Conservation (phyloP, 2,113 vertebrate genomes). For the Hiodon alosoides region DNA sequence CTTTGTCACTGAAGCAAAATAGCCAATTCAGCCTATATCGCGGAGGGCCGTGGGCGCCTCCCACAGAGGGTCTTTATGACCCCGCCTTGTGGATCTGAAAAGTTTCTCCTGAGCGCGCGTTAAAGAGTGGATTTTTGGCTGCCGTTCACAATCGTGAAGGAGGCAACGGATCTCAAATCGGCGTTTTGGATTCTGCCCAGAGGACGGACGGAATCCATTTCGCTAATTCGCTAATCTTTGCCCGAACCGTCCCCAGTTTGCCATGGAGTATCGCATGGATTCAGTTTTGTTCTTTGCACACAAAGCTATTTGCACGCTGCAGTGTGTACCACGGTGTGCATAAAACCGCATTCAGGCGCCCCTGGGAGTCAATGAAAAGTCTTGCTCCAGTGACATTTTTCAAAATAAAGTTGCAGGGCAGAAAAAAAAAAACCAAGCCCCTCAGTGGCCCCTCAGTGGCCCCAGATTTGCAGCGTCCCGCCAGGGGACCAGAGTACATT, state of each 20-base stretch:
- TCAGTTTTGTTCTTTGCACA: too few relatives aligned
- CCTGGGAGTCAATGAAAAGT: too few relatives aligned
- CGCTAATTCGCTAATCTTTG: too few relatives aligned
- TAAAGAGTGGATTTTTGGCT: constrained; percentile 53
- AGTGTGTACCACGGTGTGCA: too few relatives aligned
- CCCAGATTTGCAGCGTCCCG: constrained; percentile 54
- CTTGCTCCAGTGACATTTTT: not conserved
- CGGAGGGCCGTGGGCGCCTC: constrained; percentile 45
- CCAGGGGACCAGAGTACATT: constrained; percentile 82
- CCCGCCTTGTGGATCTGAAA: constrained; percentile 58
- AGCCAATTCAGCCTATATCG: constrained; percentile 65
- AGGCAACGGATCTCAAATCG: constrained; percentile 23
- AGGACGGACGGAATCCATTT: not conserved
- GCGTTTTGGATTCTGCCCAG: constrained; percentile 11
- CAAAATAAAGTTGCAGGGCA: not conserved
- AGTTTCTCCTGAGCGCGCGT: constrained; percentile 13
- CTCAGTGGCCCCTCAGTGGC: constrained; percentile 11
- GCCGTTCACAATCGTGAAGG: constrained; percentile 42
- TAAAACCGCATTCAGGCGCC: too few relatives aligned
- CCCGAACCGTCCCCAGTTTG: too few relatives aligned
- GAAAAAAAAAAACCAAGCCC: not conserved
- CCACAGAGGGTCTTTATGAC: constrained; percentile 65
- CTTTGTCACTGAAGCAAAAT: constrained; percentile 66
- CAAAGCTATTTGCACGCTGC: too few relatives aligned
- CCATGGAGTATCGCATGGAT: too few relatives aligned